Conservation (phyloP, 1,140 invertebrate species). For the Drosophila kepulauana region DNA sequence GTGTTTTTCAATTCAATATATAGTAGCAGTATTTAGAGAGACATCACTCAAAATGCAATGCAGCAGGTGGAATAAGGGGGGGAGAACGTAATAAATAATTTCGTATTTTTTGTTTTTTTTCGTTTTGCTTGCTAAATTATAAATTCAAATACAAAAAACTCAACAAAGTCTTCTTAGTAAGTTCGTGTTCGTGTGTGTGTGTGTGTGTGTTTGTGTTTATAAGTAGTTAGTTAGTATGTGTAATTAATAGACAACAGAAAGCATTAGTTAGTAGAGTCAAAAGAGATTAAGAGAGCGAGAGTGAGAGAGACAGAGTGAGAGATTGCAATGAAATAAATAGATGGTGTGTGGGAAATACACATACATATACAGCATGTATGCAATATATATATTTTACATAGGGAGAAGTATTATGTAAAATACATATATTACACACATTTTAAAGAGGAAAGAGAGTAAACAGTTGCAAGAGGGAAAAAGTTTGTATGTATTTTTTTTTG, state of each 20-base stretch:
- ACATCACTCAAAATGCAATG: slow-evolving; percentile 50
- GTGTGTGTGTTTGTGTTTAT: slow-evolving; percentile 8
- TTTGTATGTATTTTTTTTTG: slow-evolving; percentile 46
- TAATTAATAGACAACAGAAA: slow-evolving; percentile 25
- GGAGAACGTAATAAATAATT: slow-evolving; percentile 9
- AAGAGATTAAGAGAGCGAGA: slow-evolving; percentile 1
- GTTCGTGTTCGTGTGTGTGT: background rate
- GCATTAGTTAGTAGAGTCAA: slow-evolving; percentile 18
- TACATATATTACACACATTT: slow-evolving; percentile 69
- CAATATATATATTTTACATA: slow-evolving; percentile 75
- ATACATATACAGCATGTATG: slow-evolving; percentile 78
- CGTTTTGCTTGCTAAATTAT: slow-evolving; percentile 12
- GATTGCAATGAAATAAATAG: slow-evolving; percentile 29
- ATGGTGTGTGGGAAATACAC: slow-evolving; percentile 70
- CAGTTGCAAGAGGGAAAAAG: slow-evolving; percentile 75
- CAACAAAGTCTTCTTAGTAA: slow-evolving; percentile 31
- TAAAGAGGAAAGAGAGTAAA: slow-evolving; percentile 62
- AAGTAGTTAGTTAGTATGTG: slow-evolving; percentile 14
- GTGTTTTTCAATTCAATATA: slow-evolving; percentile 4
- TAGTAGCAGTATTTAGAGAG: slow-evolving; percentile 9
- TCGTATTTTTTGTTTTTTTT: background rate
- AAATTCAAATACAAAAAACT: slow-evolving; percentile 19
- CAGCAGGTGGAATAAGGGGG: background rate
- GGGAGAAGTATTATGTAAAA: slow-evolving; percentile 51
- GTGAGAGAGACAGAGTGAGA: slow-evolving; percentile 20